These are phyloP conservation scores for Drosophila kanapiae DNA, from an alignment of 1,140 invertebrate species.

Conservation along the genomic window DNA sequence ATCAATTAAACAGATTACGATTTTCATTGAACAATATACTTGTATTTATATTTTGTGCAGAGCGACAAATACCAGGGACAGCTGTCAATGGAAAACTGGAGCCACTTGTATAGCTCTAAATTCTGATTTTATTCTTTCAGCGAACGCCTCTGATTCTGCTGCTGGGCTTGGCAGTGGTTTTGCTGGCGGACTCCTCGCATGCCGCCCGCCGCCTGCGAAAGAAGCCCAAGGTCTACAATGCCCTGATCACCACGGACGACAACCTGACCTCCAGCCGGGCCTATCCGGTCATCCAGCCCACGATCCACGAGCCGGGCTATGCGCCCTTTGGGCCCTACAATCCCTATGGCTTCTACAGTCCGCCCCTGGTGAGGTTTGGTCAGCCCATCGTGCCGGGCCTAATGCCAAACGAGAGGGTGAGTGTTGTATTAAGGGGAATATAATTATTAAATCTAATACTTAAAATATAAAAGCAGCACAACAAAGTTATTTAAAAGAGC, in stretches of 20 bases:
- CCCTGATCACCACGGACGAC: constrained; percentile 90
- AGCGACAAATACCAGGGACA: constrained; percentile 63
- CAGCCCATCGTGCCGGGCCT: constrained; percentile 77
- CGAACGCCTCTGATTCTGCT: constrained; percentile 47
- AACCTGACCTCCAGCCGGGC: constrained; percentile 90
- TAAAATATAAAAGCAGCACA: neutral
- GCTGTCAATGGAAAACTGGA: constrained; percentile 24
- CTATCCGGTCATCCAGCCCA: constrained; percentile 90
- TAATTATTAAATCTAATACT: neutral
- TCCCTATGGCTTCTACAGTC: constrained; percentile 75
- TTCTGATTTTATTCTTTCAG: constrained; percentile 45
- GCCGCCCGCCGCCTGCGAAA: constrained; percentile 84
- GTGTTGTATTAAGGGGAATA: neutral
- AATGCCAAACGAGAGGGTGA: constrained; percentile 68
- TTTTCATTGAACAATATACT: constrained; percentile 53
- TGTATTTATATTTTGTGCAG: neutral
- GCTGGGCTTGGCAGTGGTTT: constrained; percentile 38
- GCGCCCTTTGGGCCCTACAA: constrained; percentile 81
- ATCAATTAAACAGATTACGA: constrained; percentile 72
- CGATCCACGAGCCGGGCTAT: constrained; percentile 86
- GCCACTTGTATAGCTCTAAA: neutral
- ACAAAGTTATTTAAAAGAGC: neutral
- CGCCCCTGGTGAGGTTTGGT: constrained; percentile 84
- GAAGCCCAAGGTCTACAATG: constrained; percentile 91
- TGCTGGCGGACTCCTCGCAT: constrained; percentile 38